Base-by-base conservation (phyloP, 1,140 invertebrate genomes). In the Arctopsyche grandis region DNA sequence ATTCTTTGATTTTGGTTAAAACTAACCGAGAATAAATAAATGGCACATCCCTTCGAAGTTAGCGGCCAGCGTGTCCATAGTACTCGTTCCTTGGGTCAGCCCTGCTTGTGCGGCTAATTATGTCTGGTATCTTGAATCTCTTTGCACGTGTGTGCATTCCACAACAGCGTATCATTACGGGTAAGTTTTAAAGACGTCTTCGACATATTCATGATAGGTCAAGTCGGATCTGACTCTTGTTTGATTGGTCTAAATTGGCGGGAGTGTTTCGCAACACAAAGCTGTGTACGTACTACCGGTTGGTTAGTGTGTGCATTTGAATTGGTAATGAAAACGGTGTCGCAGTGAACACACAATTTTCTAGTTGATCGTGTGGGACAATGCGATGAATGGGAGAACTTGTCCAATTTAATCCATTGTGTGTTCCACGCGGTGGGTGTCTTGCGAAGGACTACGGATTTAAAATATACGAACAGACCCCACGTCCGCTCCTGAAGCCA, bases 331-430 rank as follows among this genome's bases (percentile, higher is more conserved):
- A 48, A 73, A 21, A 73, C 26, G 26, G 26, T 70, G 14, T 12
- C 69, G 48, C n/a, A 52, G 29, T 75, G 58, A 24, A 60, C 19
- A 21, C 7, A 26, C 24, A 76, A 76, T 76, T 76, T 63, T 63
- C 56, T 26, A 43, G 0, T 76, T 76, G 74, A 43, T 10, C 12
- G 1, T n/a, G 22, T 5, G 12, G 52, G 9, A 44, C 29, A 38
- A 75, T n/a, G 26, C 19, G 22, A 58, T 63, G 71, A 74, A 76
- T 63, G 16, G 14, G 16, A 60, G 52, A 76, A 14, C 16, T 16
- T 10, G 9, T 21, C 26, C 74, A 76, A 76, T 76, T 76, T 76
- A 44, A 9, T 38, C 74, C 58, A 76, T 76, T 76, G 74, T 75
- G 29, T 38, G 29, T 1, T 19, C 9, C n/a, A 16, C 10, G 22